phyloP scores from a whole-genome alignment of 2,888 invertebrate genomes.

The Xanthia icteritia region DNA sequence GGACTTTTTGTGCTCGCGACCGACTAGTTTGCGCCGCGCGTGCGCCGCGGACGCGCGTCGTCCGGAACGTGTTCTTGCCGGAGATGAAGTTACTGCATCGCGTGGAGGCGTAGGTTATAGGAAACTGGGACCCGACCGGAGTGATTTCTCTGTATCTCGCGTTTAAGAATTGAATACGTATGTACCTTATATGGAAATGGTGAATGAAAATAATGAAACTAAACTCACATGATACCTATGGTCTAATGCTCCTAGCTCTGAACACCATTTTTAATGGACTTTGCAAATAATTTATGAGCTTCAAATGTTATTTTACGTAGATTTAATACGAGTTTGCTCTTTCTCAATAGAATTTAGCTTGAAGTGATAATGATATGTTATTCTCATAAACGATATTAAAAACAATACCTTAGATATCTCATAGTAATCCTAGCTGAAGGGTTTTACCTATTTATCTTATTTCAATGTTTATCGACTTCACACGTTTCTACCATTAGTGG shows the following conservation, averaged over 20 bases:
- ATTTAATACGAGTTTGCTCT: conserved; percentile 78
- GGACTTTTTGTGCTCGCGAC: conserved; percentile 65
- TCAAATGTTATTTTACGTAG: conserved; percentile 75
- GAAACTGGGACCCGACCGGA: conserved; percentile 84
- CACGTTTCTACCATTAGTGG: conserved; percentile 69
- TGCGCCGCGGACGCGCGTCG: conserved; percentile 50
- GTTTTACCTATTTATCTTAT: conserved; percentile 78
- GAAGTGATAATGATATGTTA: conserved; percentile 81
- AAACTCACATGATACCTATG: conserved; percentile 60
- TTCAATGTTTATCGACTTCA: conserved; percentile 74
- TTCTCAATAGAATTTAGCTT: conserved; percentile 81
- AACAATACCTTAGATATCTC: conserved; percentile 79
- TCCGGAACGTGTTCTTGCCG: conserved; percentile 66
- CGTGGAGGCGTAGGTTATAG: conserved; percentile 75
- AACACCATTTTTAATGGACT: conserved; percentile 68
- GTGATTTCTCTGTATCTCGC: conserved; percentile 71
- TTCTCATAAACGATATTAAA: conserved; percentile 81
- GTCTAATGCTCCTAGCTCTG: conserved; percentile 61
- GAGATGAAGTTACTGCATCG: conserved; percentile 65
- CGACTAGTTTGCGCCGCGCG: conserved; percentile 68
- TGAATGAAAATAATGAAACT: conserved; percentile 56
- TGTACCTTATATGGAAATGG: conserved; percentile 64
- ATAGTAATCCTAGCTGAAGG: conserved; percentile 77
- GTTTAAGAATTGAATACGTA: conserved; percentile 64
- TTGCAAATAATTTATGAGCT: conserved; percentile 75